These are phyloP conservation scores for Nephrocerus scutellatus DNA, from an alignment of 2,888 invertebrate species.

Conservation along the genomic window DNA sequence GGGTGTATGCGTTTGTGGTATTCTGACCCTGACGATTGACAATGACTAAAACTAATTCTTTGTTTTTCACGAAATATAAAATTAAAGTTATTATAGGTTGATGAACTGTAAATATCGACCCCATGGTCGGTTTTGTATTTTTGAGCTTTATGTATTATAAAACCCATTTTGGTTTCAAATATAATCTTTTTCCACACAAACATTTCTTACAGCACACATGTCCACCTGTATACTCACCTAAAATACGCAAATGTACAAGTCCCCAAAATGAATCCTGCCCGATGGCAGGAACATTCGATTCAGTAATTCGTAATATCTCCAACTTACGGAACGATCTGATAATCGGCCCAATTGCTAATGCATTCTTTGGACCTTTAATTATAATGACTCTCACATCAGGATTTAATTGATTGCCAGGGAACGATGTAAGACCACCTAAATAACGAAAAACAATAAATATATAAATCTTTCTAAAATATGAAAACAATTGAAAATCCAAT, in stretches of 20 bases:
- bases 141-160: too few species aligned
- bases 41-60: too few species aligned
- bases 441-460: slow-evolving; percentile 12
- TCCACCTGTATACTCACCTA: slow-evolving; percentile 38
- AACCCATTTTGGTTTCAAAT: too few species aligned
- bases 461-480: too few species aligned
- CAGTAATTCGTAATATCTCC: slow-evolving; percentile 64
- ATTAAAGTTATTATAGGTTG: too few species aligned
- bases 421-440: slow-evolving; percentile 57
- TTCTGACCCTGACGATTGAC: too few species aligned
- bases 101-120: too few species aligned
- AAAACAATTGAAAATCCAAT: too few species aligned
- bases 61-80: neutral
- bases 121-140: too few species aligned
- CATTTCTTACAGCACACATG: neutral
- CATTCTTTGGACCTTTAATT: slow-evolving; percentile 62
- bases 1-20: too few species aligned
- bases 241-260: slow-evolving; percentile 53
- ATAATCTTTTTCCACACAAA: too few species aligned
- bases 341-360: slow-evolving; percentile 65
- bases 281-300: slow-evolving; percentile 68
- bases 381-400: slow-evolving; percentile 58
- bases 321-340: slow-evolving; percentile 57
- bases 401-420: slow-evolving; percentile 61
- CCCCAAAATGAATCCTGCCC: slow-evolving; percentile 79